These are phyloP conservation scores for Phalangium opilio DNA, from an alignment of 2,888 invertebrate species.

Conservation along the genomic window DNA sequence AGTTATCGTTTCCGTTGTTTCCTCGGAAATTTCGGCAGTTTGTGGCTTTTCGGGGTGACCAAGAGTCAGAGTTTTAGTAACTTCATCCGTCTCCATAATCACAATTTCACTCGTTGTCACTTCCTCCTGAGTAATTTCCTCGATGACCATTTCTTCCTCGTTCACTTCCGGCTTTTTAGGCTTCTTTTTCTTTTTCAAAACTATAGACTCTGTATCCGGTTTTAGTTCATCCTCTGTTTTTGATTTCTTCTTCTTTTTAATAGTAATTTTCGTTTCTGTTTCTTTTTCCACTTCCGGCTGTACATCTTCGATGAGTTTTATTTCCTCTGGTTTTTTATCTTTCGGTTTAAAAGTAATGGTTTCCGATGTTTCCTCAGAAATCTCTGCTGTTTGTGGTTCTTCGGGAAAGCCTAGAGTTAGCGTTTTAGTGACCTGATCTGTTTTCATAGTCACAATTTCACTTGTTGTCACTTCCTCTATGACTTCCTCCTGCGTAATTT, in stretches of 20 bases:
- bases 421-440: not conserved
- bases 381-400: too few species aligned
- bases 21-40: too few species aligned
- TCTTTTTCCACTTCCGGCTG: conserved; percentile 6
- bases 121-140: not conserved
- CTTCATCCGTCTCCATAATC: not conserved
- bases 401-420: conserved; percentile 1
- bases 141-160: not conserved
- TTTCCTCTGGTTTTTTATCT: conserved; percentile 17
- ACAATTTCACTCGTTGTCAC: not conserved
- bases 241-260: conserved; percentile 23
- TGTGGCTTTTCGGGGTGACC: too few species aligned
- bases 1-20: too few species aligned
- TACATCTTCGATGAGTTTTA: not conserved
- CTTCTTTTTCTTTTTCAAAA: not conserved
- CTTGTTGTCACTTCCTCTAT: not conserved
- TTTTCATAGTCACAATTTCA: not conserved
- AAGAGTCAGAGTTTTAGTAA: not conserved
- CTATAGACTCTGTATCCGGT: conserved; percentile 1
- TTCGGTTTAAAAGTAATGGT: too few species aligned
- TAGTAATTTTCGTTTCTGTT: conserved; percentile 8
- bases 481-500: not conserved
- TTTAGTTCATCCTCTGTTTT: conserved; percentile 2
- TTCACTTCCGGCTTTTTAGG: conserved; percentile 1
- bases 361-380: conserved; percentile 10